Base-by-base conservation (phyloP, 2,888 invertebrate genomes). In the Melieria omissa region DNA sequence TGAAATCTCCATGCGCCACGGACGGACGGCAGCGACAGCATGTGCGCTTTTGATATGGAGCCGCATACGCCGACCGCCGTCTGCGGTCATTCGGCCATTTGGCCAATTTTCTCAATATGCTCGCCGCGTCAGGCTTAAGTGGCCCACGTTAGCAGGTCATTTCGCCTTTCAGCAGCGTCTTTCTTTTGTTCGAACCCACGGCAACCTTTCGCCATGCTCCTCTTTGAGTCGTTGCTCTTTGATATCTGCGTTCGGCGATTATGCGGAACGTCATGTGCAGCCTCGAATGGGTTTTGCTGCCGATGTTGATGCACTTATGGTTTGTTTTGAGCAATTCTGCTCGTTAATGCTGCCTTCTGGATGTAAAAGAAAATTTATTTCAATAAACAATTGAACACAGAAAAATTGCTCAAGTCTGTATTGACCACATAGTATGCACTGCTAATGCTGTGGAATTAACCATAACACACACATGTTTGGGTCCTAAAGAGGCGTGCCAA, bases 321-420 rank as follows among this genome's bases (percentile, higher is more conserved):
- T 76, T 78, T 79, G 77, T 78, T 78, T 77, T 78, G 77, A 76
- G 77, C 74, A 76, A 73, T 65, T 75, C 75, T 72, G 75, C 70
- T 71, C 75, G 74, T 78, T 78, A 73, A 74, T 73, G 72, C 75
- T 29, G 29, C 29, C 29, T 29, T 29, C 29, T 29, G 29, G 29
- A 29, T 29, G 29, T 75, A 78, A 76, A 77, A 75, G 74, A 78
- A 79, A 78, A 82, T 82, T 82, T 83, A 83, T 83, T 78, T 82
- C 80, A 79, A 78, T 81, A 82, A 83, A 82, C 80, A 82, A 57
- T 79, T 80, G 14, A 52, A 52, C 9, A 29, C n/a, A 57, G 29
- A 57, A 57, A 57, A 14, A 57, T 57, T 57, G 5, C 16, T 29
- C 57, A 80, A 82, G 81, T 75, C 74, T 74, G 49, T 72, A 49